Percentiles rank a stretch among this genome's conserved stretches.
Conservation (phyloP, 2,888 invertebrate species). For the Strigamia transsilvanica region DNA sequence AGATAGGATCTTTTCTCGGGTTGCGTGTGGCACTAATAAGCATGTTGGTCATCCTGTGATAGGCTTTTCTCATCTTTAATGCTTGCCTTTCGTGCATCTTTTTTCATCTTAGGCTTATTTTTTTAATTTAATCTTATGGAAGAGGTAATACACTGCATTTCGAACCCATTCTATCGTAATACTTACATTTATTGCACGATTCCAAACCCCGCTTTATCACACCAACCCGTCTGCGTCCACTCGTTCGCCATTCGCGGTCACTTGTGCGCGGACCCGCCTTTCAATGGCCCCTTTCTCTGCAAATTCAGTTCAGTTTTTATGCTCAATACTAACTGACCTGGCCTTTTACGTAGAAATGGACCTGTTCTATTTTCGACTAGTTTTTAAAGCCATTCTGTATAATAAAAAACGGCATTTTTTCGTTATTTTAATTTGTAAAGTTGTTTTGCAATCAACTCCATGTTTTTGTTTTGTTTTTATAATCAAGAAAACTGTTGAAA, state of each 20-base stretch:
- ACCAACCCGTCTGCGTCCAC: neutral
- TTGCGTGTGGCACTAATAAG: conserved; percentile 14
- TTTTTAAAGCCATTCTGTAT: neutral
- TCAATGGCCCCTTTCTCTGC: neutral
- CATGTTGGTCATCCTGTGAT: neutral
- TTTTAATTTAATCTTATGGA: neutral
- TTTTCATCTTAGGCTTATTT: neutral
- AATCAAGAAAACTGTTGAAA: neutral
- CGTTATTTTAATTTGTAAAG: neutral
- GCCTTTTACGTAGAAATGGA: neutral
- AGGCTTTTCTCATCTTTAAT: conserved; percentile 11
- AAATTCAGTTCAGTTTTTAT: conserved; percentile 25
- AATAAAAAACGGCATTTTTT: neutral
- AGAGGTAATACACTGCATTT: too few relatives aligned
- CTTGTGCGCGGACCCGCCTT: conserved; percentile 34
- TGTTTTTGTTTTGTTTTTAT: neutral
- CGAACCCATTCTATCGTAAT: neutral
- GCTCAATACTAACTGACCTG: neutral
- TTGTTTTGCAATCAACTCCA: too few relatives aligned
- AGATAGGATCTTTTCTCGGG: neutral
- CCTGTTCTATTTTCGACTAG: neutral
- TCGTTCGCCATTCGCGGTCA: conserved; percentile 29
- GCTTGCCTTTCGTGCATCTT: neutral
- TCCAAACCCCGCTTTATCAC: neutral
- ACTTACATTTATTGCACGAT: neutral